These are phyloP conservation scores for Anagyrus pseudococci DNA, from an alignment of 2,888 invertebrate genomes.

Conservation along the genomic window DNA sequence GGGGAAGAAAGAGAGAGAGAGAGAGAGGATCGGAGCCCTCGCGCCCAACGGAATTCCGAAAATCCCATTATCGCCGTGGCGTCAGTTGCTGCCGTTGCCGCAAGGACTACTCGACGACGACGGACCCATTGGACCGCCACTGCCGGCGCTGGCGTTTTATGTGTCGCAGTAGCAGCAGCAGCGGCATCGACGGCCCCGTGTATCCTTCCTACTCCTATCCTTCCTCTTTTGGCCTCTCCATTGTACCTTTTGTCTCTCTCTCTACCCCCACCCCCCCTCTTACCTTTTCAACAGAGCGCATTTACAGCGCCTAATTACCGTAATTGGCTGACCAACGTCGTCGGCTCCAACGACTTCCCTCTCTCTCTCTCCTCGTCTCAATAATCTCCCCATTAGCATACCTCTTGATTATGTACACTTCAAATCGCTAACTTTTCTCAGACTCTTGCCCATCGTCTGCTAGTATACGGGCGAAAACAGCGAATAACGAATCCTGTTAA, in stretches of 20 bases:
- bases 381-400: conserved; percentile 11
- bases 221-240: too few relatives aligned
- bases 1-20: conserved; percentile 19
- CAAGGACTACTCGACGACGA: neutral
- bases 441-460: conserved; percentile 5
- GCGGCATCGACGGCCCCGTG: conserved; percentile 35
- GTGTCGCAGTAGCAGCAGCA: neutral
- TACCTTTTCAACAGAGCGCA: too few relatives aligned
- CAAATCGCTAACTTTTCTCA: conserved; percentile 8
- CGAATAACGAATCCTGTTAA: too few relatives aligned
- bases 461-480: too few relatives aligned
- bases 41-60: conserved; percentile 40
- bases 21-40: conserved; percentile 19
- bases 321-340: conserved; percentile 31
- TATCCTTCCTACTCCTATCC: too few relatives aligned
- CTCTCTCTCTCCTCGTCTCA: neutral
- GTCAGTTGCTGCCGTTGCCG: neutral
- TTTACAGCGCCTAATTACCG: conserved; percentile 35
- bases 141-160: conserved; percentile 4
- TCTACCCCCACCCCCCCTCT: neutral
- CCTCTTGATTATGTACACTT: neutral
- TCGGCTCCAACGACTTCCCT: conserved; percentile 7
- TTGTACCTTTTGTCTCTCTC: conserved; percentile 13
- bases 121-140: neutral
- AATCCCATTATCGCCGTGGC: conserved; percentile 44